Conservation (phyloP, 1,140 invertebrate species). For the Heterodera schachtii region DNA sequence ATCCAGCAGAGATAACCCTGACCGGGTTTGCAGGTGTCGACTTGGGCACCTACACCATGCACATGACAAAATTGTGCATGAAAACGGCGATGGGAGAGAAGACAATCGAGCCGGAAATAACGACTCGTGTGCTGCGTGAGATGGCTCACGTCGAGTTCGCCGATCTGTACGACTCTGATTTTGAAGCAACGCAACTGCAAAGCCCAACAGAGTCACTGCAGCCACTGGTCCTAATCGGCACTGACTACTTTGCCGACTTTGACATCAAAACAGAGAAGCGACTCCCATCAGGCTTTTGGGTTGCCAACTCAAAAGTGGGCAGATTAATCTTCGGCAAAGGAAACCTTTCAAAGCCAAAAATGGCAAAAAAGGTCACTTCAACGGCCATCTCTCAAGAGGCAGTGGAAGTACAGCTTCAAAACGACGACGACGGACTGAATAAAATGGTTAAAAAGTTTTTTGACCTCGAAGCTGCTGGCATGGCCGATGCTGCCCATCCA, state of each 20-base stretch:
- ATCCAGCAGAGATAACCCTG: neutral
- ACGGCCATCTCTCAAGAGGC: too few relatives aligned
- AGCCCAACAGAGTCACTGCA: neutral
- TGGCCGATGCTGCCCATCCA: too few relatives aligned
- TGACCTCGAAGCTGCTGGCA: too few relatives aligned
- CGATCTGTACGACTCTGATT: too few relatives aligned
- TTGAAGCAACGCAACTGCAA: neutral
- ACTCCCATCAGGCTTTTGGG: neutral
- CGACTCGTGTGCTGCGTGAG: neutral
- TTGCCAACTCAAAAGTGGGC: too few relatives aligned
- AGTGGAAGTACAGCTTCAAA: too few relatives aligned
- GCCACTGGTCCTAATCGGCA: neutral
- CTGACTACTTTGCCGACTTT: neutral
- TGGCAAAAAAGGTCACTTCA: too few relatives aligned
- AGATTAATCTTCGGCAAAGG: too few relatives aligned
- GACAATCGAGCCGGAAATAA: neutral
- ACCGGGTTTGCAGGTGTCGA: conserved; percentile 8
- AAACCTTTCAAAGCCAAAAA: too few relatives aligned
- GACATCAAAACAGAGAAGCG: neutral
- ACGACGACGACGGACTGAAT: too few relatives aligned
- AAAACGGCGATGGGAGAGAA: neutral
- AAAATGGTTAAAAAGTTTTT: too few relatives aligned
- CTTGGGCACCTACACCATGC: neutral
- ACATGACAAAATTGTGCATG: conserved; percentile 1
- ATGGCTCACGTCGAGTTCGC: too few relatives aligned